phyloP scores from a whole-genome alignment of 2,113 vertebrate species.

The Nothocercus julius region DNA sequence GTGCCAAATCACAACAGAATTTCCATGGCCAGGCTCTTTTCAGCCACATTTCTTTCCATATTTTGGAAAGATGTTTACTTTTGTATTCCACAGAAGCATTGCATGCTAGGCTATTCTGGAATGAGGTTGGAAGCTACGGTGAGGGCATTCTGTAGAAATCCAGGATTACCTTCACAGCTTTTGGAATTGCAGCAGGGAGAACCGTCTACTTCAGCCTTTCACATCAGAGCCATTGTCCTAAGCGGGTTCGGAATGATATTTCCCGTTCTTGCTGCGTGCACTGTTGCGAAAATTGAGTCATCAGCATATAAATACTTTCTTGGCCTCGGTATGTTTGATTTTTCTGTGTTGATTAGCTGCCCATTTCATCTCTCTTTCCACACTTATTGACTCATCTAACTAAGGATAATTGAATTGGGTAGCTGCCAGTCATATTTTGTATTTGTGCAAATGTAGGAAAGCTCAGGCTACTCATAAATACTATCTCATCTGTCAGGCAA shows the following conservation, averaged over 20 bases:
- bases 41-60: neutral
- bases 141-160: neutral
- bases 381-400: constrained; percentile 36
- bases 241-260: constrained; percentile 39
- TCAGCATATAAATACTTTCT: constrained; percentile 41
- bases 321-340: constrained; percentile 10
- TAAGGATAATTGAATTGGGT: constrained; percentile 26
- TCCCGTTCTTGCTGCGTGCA: constrained; percentile 25
- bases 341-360: constrained; percentile 36
- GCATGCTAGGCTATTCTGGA: neutral
- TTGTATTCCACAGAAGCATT: neutral
- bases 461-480: neutral
- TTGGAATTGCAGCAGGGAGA: neutral
- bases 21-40: neutral
- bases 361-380: constrained; percentile 34
- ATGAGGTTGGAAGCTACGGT: neutral
- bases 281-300: constrained; percentile 48
- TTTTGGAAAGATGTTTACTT: neutral
- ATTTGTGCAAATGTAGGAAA: constrained; percentile 16
- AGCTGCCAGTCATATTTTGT: neutral
- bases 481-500: constrained; percentile 7
- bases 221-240: constrained; percentile 6
- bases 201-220: neutral
- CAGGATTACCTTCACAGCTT: neutral
- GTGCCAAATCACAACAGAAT: neutral